Base-by-base conservation (phyloP, 1,140 invertebrate genomes). In the Lepeophtheirus salmonis region DNA sequence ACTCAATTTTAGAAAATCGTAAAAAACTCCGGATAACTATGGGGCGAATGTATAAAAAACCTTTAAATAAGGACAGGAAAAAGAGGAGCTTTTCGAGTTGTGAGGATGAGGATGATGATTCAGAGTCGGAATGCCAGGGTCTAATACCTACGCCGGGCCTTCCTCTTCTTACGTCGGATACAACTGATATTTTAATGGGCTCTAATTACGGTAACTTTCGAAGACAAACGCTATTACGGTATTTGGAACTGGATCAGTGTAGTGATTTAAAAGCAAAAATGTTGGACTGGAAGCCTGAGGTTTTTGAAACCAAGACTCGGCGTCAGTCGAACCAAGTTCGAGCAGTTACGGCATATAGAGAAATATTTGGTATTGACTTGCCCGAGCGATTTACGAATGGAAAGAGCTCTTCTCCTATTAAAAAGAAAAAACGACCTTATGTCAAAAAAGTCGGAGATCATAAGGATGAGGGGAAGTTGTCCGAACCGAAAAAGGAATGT, bases 331-430 rank as follows among this genome's bases (percentile, higher is more conserved):
- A 60, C 18, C 4, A 56, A 14, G 10, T 16, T 3, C 14, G 13
- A 6, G 17, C 17, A 3, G 48, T 21, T 17, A 54, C 58, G 3
- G 16, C 41, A 3, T 17, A 17, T 52, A 51, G n/a, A 16, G 58
- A 60, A 52, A 54, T 60, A 12, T 60, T 60, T 60, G 58, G 58
- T 12, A 4, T 13, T n/a, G 58, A 60, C 49, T 18, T 54, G 3
- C 58, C 58, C 6, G 20, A 6, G 10, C 6, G 14, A 58, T 41
- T 41, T n/a, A 41, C 30, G 6, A 41, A 41, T n/a, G 30, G 30
- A 41, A 41, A 41, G 30, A 41, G 30, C 30, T 41, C 30, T n/a
- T 41, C 30, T 10, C 30, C 30, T n/a, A n/a, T 41, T n/a, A 41
- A 41, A 41, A 41, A 41, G 30, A 41, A 41, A n/a, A 41, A 41